These are phyloP conservation scores for Latrodectus elegans DNA, from an alignment of 2,888 invertebrate species.

Conservation along the genomic window DNA sequence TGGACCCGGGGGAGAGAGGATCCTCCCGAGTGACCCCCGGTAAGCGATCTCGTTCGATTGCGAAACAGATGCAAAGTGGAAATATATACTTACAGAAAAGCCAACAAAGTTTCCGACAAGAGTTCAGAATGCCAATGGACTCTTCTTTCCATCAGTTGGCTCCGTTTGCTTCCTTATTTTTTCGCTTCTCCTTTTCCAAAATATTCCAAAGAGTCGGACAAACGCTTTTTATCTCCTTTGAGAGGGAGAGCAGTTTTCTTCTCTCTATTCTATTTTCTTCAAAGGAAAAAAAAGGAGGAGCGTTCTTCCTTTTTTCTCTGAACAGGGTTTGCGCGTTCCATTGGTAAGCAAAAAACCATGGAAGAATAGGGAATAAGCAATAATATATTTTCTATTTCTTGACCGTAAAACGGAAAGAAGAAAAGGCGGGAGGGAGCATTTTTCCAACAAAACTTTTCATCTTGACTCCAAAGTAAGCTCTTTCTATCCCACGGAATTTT, in stretches of 20 bases:
- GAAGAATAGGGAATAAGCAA: constrained; percentile 11
- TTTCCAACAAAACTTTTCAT: too few species aligned
- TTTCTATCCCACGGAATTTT: too few species aligned
- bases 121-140: constrained; percentile 22
- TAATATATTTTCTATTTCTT: constrained; percentile 20
- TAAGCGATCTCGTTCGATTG: constrained; percentile 14
- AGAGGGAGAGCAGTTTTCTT: constrained; percentile 21
- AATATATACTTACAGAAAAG: constrained; percentile 53
- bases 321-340: neutral
- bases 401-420: constrained; percentile 38
- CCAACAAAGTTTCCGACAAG: constrained; percentile 56
- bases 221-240: constrained; percentile 47
- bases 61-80: constrained; percentile 67
- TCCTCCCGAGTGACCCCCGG: constrained; percentile 29
- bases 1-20: neutral
- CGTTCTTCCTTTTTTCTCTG: neutral
- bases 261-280: neutral
- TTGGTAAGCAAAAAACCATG: neutral
- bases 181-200: constrained; percentile 1
- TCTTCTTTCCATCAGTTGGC: neutral
- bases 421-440: neutral
- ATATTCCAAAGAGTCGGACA: constrained; percentile 59
- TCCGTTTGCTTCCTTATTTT: neutral
- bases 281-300: neutral
- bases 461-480: too few species aligned